A percentile compares a stretch with the other conserved stretches of the same genome.
Evolutionary conservation across 2,113 vertebrate species (phyloP).

Genomic region (crab-eating macaque (Macaca fascicularis)): T2T-MFA8v1.1 NC_088394.1:72804001-72804500

Average conservation of each 20-base stretch:
- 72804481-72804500: conserved; percentile 34
- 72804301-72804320: neutral
- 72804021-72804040: neutral
- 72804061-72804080: neutral
- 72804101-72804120: accelerated
- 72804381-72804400: neutral
- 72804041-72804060: neutral
- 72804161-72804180: neutral
- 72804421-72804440: neutral
- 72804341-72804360: neutral
- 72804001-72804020: neutral
- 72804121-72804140: neutral
- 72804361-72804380: neutral
- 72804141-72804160: neutral
- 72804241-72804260: neutral
- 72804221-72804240: conserved; percentile 5
- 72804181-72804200: neutral
- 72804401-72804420: neutral
- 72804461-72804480: neutral
- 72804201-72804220: neutral
- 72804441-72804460: neutral
- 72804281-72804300: neutral
- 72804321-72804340: accelerated
- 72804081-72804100: neutral
- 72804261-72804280: neutral